Evolutionary conservation across 2,888 invertebrate genomes (phyloP), one percentile per base, ranked within the genome.

Genomic region (Pteria penguin): DNA sequence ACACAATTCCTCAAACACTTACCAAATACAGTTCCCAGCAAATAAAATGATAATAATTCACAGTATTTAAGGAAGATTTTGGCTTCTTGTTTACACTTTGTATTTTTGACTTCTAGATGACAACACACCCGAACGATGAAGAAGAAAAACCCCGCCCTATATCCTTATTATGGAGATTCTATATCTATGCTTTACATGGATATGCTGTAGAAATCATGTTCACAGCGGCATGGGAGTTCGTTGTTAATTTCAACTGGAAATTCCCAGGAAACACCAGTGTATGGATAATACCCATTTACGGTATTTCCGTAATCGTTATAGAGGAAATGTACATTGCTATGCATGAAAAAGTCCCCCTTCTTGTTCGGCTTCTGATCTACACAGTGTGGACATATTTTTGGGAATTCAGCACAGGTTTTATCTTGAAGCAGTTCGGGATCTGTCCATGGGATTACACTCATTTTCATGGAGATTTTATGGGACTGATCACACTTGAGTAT

Each of bases 361-460:
- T 89, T 14, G 61, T 91, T 2, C 86, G 93, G 45, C 93, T 92
- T 4, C 61, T 93, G 11, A 82, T 93, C 65, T 93, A 92, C 81
- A 86, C 90, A 4, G 18, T 88, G 60, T 93, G 90, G 92, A 92
- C 92, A 18, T 93, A 93, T 83, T 65, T 87, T 18, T 93, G 93
- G 93, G 93, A 93, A 84, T 93, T 93, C 83, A 89, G 90, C 22
- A 92, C 93, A 31, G 94, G 94, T 4, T 90, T 87, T 72, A 65
- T 93, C n/a, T 87, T 94, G 36, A 89, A 90, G 58, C 87, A 91
- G 72, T 92, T 93, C 83, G 91, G 92, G 76, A 93, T 93, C 2
- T 93, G 93, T 85, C 93, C 93, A 0, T 93, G 94, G 94, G 93
- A 94, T 83, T 94, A 94, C 85, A 88, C 88, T 2, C 92, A 92